Evolutionary conservation across 2,797 vertebrate species (phyloP), one percentile per base, ranked within the genome.

Genomic region (Psittacula echo): DNA sequence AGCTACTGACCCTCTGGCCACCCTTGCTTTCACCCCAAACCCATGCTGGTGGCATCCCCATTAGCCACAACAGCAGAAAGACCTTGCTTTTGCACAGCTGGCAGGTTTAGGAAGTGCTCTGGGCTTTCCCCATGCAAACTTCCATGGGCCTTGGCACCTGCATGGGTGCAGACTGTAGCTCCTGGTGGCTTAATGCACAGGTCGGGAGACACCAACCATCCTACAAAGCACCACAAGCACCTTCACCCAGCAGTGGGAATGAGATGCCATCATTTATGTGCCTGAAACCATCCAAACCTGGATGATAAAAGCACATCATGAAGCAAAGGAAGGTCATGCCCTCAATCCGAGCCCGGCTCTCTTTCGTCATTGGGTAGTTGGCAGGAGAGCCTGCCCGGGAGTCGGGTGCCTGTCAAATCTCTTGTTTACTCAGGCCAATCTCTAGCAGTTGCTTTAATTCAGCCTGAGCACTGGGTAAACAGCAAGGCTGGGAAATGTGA

Each of bases 371-470:
- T 62, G 47, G 91, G 75, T 80, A 89, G 58, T 60, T 93, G 91
- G 62, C 89, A 86, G 65, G 51, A 66, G 18, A 68, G 10, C 24
- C 61, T 41, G 68, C 39, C 34, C 0, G 1, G 81, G 72, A 81
- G 51, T 72, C 4, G 3, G n/a, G 37, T 83, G 77, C 24, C 82
- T 0, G 5, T 76, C 75, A 48, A 75, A 87, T 85, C 90, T 76
- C 74, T 50, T 91, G 87, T 82, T 95, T 87, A 95, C 85, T 89
- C 87, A 90, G 60, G 37, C 68, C 32, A 5, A 41, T 79, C 78
- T 87, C 58, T 74, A 37, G 92, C 45, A 92, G 87, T 91, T 91
- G 87, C 90, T 94, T 93, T 56, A 27, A 64, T 80, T 50, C 80
- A 27, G 51, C 71, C 44, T 32, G 79, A 64, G 83, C 12, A 3